Evolutionary conservation across 1,140 invertebrate species (phyloP).

Genomic region (Sycobia sp.): DNA sequence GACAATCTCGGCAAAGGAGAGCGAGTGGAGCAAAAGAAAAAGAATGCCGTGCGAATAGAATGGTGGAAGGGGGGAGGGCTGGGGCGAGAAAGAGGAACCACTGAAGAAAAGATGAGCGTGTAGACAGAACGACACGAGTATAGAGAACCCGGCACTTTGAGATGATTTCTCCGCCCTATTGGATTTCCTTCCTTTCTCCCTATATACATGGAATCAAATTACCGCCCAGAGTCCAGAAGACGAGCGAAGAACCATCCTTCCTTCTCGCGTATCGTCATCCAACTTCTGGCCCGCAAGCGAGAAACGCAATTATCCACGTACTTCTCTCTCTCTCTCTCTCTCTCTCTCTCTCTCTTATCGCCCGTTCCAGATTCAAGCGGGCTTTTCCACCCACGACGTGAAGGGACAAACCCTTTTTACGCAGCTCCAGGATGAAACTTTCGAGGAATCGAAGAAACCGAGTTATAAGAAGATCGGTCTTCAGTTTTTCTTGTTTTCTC

Average conservation of each 20-base stretch:
- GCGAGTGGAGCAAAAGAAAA: background rate
- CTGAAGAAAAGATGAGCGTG: background rate
- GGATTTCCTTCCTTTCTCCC: slow-evolving; percentile 23
- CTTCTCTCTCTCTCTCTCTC: no score
- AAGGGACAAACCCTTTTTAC: no score
- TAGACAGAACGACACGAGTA: background rate
- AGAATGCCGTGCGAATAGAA: no score
- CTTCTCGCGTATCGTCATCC: background rate
- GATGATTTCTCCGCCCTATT: slow-evolving; percentile 28
- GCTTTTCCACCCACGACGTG: no score
- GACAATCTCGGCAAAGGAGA: slow-evolving; percentile 2
- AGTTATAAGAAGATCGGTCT: background rate
- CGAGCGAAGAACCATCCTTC: no score
- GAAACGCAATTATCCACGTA: slow-evolving; percentile 21
- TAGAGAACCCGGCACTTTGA: slow-evolving; percentile 17
- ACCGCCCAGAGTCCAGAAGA: background rate
- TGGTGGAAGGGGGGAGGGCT: background rate
- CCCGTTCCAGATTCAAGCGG: no score
- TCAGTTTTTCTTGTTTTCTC: background rate
- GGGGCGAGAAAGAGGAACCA: background rate
- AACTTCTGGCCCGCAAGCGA: slow-evolving; percentile 14
- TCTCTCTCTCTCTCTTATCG: background rate
- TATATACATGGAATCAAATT: slow-evolving; percentile 25
- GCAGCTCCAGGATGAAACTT: background rate
- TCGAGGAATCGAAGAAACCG: background rate